Conservation (phyloP, 2,888 invertebrate species). For the Dasysyrphus albostriatus region DNA sequence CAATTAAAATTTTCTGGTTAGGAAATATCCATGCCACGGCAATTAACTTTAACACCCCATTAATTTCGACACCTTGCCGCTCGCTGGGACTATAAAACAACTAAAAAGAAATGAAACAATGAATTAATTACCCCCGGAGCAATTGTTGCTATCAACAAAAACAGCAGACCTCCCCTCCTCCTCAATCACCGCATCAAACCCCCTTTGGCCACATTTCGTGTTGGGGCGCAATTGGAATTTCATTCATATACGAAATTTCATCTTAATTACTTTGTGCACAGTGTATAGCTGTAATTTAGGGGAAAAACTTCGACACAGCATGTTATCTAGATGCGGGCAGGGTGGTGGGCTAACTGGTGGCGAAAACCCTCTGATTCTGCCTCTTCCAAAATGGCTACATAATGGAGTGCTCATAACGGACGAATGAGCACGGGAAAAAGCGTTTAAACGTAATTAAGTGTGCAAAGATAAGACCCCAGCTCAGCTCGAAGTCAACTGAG, state of each 20-base stretch:
- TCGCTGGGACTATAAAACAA: conserved; percentile 23
- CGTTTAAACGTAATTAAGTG: conserved; percentile 76
- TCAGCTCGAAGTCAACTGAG: conserved; percentile 39
- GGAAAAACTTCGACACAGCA: conserved; percentile 70
- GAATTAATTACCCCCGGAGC: conserved; percentile 74
- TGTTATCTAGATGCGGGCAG: conserved; percentile 59
- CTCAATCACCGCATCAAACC: not conserved
- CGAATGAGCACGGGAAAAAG: conserved; percentile 75
- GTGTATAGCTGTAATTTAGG: conserved; percentile 61
- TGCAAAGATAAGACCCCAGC: conserved; percentile 70
- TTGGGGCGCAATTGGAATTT: conserved; percentile 72
- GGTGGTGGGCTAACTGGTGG: conserved; percentile 16
- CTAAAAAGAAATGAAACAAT: conserved; percentile 72
- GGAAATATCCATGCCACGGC: conserved; percentile 75
- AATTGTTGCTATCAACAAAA: conserved; percentile 69
- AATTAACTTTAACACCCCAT: conserved; percentile 76
- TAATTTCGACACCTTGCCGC: conserved; percentile 72
- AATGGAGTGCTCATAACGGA: conserved; percentile 75
- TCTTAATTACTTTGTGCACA: conserved; percentile 73
- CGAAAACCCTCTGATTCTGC: conserved; percentile 2
- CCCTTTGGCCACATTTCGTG: conserved; percentile 42
- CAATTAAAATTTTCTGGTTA: conserved; percentile 76
- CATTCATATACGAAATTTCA: conserved; percentile 75
- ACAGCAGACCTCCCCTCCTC: not conserved
- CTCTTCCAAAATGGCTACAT: conserved; percentile 72